Base-by-base conservation (phyloP, 2,113 vertebrate genomes). In the Holacanthus passer region DNA sequence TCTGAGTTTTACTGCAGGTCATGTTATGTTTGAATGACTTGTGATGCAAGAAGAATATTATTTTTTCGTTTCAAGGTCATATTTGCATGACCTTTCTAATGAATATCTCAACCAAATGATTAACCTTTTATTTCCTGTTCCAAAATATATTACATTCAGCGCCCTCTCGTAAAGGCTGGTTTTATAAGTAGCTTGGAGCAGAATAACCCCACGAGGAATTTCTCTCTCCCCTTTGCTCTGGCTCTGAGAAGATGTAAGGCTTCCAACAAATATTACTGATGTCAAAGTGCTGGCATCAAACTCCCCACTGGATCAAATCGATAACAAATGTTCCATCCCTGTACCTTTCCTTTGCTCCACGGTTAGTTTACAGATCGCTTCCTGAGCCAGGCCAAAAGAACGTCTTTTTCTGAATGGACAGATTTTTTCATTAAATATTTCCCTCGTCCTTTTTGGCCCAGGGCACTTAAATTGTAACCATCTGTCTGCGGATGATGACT, bases 391-490 rank as follows among this genome's bases (percentile, higher is more conserved):
- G 60, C 62, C 58, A 68, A 72, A 63, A 48, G 29, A 68, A 20
- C 52, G 82, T 62, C 32, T 77, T 79, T 92, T 85, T 81, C 77
- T 91, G 19, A 88, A 86, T 73, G 58, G 84, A 88, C 86, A 77
- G 58, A 73, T 83, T 87, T 77, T 79, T 86, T 90, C 83, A 90
- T 93, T 87, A 74, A 87, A 90, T 81, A 87, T 67, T 90, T 90
- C 77, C 81, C 66, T 22, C 1, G 14, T 88, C 59, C 31, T 83
- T 83, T 85, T 88, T 88, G 72, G 73, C 76, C 29, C 3, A 65
- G 56, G 76, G 85, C 91, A 67, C 27, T 77, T 47, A 91, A 93
- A 95, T 92, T 83, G 73, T 87, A 93, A 91, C 90, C 91, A 94
- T 90, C 78, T 94, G 93, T 87, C 53, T 45, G n/a, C 45, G 70